Base-by-base conservation (phyloP, 2,797 vertebrate species). In the Arrhamphus sclerolepis region DNA sequence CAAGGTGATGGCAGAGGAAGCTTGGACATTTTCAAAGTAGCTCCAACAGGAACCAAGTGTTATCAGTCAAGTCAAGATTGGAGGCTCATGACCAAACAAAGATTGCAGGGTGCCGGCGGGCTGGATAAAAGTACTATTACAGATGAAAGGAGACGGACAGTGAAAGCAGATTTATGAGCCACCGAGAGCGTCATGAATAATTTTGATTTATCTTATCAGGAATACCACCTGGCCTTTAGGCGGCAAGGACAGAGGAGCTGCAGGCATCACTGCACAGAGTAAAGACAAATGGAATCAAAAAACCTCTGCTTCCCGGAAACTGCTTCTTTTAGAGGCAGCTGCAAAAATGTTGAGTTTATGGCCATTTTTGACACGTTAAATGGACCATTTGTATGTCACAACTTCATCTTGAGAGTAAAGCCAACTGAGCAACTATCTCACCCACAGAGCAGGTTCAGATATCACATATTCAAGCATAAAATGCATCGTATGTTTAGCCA, bases 121-220 rank as follows among this genome's bases (percentile, higher is more conserved):
- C 63, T 62, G 50, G 61, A 80, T 85, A 62, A 84, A 87, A 80
- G 72, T 73, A 66, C 61, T 56, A 68, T 83, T 72, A 81, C 58
- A 78, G 76, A 87, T 77, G 82, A 81, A 82, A 87, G 78, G 67
- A 79, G 80, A 82, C 21, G 34, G 71, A 78, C 64, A 53, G 76
- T 71, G 26, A 29, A 78, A 66, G 58, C 39, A 72, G 80, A 89
- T 83, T 82, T 75, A 83, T 76, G 81, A 77, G 75, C 48, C 70
- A 58, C 49, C 7, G 52, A 77, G 81, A 83, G 61, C 6, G 43
- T 18, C 10, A 60, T 75, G 77, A 71, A 87, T 84, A 80, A 83
- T 70, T 84, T 69, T 74, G 80, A 87, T 88, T 86, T 63, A 85
- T 85, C 82, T 86, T 85, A 84, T 88, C 82, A 76, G 80, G 80